A percentile compares a stretch with the other conserved stretches of the same genome.
Conservation (phyloP, 2,888 invertebrate species). For the Malacosoma neustria region DNA sequence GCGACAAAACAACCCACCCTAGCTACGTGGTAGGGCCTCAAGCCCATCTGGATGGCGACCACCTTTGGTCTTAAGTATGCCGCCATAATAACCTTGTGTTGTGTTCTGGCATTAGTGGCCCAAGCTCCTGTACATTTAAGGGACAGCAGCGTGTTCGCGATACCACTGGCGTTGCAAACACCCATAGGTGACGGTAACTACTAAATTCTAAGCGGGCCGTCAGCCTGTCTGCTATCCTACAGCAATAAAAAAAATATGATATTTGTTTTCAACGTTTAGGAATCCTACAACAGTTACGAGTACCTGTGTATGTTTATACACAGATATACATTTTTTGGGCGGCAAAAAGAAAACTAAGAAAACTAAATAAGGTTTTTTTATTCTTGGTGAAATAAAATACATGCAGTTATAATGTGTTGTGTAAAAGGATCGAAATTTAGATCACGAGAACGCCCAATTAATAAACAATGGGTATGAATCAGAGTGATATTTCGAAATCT, state of each 20-base stretch:
- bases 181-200: neutral
- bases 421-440: too few relatives aligned
- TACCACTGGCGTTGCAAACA: neutral
- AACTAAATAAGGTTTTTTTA: too few relatives aligned
- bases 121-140: too few relatives aligned
- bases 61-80: neutral
- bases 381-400: too few relatives aligned
- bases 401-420: too few relatives aligned
- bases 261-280: too few relatives aligned
- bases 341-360: too few relatives aligned
- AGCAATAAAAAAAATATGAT: neutral
- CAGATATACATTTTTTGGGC: too few relatives aligned
- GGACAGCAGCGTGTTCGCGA: neutral
- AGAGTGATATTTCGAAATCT: constrained; percentile 25
- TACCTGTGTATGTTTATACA: too few relatives aligned
- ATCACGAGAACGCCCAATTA: constrained; percentile 21
- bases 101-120: neutral
- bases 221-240: neutral
- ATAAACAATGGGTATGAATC: constrained; percentile 25
- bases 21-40: neutral
- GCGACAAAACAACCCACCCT: neutral
- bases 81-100: neutral
- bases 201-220: neutral
- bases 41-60: neutral
- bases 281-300: too few relatives aligned